Percentiles rank a stretch among this genome's conserved stretches.
Conservation (phyloP, 2,888 invertebrate species). For the Campoletis raptor region DNA sequence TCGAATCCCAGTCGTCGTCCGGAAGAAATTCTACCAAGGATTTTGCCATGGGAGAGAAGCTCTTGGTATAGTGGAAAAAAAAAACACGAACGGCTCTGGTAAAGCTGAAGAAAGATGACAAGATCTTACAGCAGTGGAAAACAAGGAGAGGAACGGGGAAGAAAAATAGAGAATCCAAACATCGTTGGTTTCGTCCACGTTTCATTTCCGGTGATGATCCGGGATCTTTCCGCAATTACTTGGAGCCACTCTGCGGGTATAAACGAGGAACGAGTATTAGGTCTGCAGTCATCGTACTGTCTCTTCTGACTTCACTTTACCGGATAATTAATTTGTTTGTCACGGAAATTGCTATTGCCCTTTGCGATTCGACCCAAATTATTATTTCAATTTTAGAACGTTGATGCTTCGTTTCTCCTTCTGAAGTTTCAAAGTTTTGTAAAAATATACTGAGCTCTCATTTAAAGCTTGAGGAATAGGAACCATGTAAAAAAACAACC, state of each 20-base stretch:
- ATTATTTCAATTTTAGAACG: constrained; percentile 35
- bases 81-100: not conserved
- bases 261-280: constrained; percentile 41
- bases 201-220: constrained; percentile 68
- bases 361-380: constrained; percentile 50
- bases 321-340: constrained; percentile 75
- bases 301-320: constrained; percentile 44
- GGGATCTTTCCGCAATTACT: constrained; percentile 75
- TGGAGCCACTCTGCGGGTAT: constrained; percentile 53
- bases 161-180: constrained; percentile 34
- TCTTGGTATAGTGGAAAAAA: constrained; percentile 27
- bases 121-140: constrained; percentile 26
- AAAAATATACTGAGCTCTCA: not conserved
- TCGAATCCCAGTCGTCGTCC: constrained; percentile 44
- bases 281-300: constrained; percentile 26
- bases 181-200: constrained; percentile 46
- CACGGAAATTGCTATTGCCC: constrained; percentile 72
- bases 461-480: not conserved
- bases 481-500: not conserved
- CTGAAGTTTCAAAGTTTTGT: not conserved
- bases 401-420: not conserved
- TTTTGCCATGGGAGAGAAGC: constrained; percentile 7
- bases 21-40: constrained; percentile 20
- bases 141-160: constrained; percentile 6
- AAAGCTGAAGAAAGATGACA: constrained; percentile 30